Percentiles rank a stretch among this genome's conserved stretches.
These are phyloP conservation scores for Atractosteus spatula DNA, from an alignment of 2,113 vertebrate genomes.

Conservation along the genomic window DNA sequence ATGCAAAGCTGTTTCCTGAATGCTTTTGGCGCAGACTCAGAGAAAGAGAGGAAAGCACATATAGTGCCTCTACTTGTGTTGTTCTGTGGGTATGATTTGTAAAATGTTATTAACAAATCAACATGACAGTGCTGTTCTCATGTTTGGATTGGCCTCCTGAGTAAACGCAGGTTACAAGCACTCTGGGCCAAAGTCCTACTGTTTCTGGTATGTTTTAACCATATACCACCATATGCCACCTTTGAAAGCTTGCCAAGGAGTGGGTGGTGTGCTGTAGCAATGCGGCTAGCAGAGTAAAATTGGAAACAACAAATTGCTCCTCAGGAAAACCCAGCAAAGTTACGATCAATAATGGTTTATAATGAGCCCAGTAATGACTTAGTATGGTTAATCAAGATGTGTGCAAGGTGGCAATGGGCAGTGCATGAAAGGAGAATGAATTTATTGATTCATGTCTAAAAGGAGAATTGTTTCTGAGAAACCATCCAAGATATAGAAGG, in stretches of 20 bases:
- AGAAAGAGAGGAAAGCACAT: too few species aligned
- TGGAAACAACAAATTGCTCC: conserved; percentile 17
- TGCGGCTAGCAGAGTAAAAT: conserved; percentile 13
- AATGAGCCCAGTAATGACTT: conserved; percentile 14
- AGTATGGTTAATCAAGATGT: conserved; percentile 11
- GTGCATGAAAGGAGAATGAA: too few species aligned
- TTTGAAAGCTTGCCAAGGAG: conserved; percentile 8
- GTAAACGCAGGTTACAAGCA: conserved; percentile 2
- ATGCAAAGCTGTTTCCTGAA: too few species aligned
- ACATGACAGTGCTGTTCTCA: not conserved
- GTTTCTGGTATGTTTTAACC: not conserved
- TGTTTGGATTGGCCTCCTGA: not conserved
- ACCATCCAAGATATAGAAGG: too few species aligned
- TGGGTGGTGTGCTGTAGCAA: not conserved
- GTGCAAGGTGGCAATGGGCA: not conserved
- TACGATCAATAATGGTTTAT: conserved; percentile 9
- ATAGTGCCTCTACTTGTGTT: not conserved
- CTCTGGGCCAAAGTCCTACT: conserved; percentile 1
- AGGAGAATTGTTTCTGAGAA: too few species aligned
- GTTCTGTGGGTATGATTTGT: not conserved
- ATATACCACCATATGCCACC: not conserved
- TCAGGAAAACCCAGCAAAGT: conserved; percentile 8
- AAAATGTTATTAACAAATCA: not conserved
- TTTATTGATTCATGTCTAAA: too few species aligned
- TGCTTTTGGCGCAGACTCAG: too few species aligned